Evolutionary conservation across 2,113 vertebrate species (phyloP), one percentile per base, ranked within the genome.

Genomic region (Peromyscus leucopus): DNA sequence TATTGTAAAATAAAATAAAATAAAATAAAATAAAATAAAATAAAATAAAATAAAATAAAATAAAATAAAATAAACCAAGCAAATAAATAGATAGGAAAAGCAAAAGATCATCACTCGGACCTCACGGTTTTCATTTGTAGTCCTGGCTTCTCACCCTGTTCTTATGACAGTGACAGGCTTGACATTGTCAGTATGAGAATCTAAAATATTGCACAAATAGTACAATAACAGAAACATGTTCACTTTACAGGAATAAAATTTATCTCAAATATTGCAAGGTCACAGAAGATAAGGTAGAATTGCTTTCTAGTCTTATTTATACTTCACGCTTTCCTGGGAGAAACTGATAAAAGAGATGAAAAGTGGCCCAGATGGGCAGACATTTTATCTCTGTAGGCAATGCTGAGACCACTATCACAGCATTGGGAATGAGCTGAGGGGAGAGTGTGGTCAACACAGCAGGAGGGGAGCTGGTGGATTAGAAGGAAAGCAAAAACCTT

Each of bases 21-120:
- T 48, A 79, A 93, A 97, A 89, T 48, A 79, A 93, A 97, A 89
- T 48, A 79, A 93, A 97, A 89, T 48, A 79, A 93, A 97, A 89
- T 48, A 79, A 93, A 97, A 89, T 48, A 79, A 93, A 97, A 89
- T 48, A 79, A 93, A 97, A 89, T 48, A 79, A 93, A 97, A 89
- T 48, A 79, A 93, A 97, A 89, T 48, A 79, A 93, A 97, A 89
- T 48, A 74, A 88, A 21, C 39, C 87, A 87, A 71, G 39, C 13
- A 83, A 78, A 65, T 15, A 36, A 83, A 78, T 1, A 61, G 1
- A 48, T 4, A 65, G 33, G 36, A 9, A 9, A 74, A 75, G 61
- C 6, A 17, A 65, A 93, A 39, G 17, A 36, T 39, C 46, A 22
- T 28, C 6, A 15, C 74, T 3, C 17, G 19, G 59, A 75, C 59